Evolutionary conservation across 2,113 vertebrate species (phyloP).

Genomic region (Neotoma lepida): DNA sequence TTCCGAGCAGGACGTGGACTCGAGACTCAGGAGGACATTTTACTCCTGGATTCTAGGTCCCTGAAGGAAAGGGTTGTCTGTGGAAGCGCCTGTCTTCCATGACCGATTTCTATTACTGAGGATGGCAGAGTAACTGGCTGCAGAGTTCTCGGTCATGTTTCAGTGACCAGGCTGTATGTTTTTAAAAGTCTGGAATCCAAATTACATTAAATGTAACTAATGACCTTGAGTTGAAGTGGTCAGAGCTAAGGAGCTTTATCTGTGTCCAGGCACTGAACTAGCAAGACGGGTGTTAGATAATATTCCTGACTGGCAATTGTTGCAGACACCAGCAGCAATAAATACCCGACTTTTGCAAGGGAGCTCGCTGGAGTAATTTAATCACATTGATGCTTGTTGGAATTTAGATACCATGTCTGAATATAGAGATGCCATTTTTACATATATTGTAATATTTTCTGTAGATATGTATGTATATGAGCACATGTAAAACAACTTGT

Average conservation of each 20-base stretch:
- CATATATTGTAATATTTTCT: not conserved
- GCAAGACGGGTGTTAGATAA: not conserved
- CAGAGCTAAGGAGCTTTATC: constrained; percentile 4
- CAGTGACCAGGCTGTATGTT: not conserved
- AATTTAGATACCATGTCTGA: constrained; percentile 34
- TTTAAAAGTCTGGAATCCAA: constrained; percentile 31
- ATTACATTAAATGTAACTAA: constrained; percentile 53
- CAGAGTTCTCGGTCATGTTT: not conserved
- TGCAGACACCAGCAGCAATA: not conserved
- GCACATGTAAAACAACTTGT: not conserved
- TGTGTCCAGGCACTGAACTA: not conserved
- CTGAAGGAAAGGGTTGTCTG: not conserved
- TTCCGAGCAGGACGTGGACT: not conserved
- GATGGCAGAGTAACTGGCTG: not conserved
- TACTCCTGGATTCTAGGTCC: not conserved
- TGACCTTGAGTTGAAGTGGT: not conserved
- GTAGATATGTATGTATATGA: not conserved
- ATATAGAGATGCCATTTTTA: constrained; percentile 29
- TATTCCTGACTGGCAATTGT: not conserved
- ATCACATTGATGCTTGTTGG: constrained; percentile 35
- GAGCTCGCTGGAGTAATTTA: constrained; percentile 4
- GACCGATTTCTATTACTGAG: not conserved
- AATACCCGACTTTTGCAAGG: constrained; percentile 37
- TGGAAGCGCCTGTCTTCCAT: not conserved
- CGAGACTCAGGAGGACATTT: not conserved